Base-by-base conservation (phyloP, 1,140 invertebrate genomes). In the Camponotus floridanus region DNA sequence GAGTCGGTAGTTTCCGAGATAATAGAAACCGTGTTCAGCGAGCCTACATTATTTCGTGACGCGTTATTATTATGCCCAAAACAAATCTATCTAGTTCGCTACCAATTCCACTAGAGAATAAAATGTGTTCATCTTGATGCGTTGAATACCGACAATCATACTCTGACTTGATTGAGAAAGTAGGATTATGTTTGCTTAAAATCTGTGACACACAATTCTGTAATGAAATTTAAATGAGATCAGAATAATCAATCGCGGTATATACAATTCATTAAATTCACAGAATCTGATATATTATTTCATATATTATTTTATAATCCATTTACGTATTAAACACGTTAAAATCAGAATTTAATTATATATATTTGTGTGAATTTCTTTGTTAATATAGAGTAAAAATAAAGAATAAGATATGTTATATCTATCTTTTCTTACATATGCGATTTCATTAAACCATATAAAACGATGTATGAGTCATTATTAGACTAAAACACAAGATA, bases 11-110 rank as follows among this genome's bases (percentile, higher is more conserved):
- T 39, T 83, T n/a, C 26, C 68, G 39, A 45, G 26, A 83, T 83
- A 83, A 62, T 83, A 26, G 68, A 45, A 26, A 67, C 33, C 67
- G 36, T 51, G 67, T 73, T 81, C 67, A 81, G 73, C 26, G 39
- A 61, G 18, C 31, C 55, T 73, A 39, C 39, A 61, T 83, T 74
- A 83, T 83, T 83, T 73, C 42, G 79, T 33, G 39, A 42, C 31
- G 18, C 55, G 39, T 48, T 73, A 83, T 83, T 83, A 59, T 73
- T 83, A 61, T 45, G 18, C n/a, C 26, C 79, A 36, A 73, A 83
- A 39, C 68, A 42, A 83, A 81, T 61, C 51, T 26, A 18, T 36
- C 9, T 57, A 73, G 5, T 51, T 39, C 71, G 55, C n/a, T 36
- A 74, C 0, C 13, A 45, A 21, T 8, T 55, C 48, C 36, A 18